phyloP scores from a whole-genome alignment of 2,888 invertebrate genomes.

The Polymixis flavicincta region DNA sequence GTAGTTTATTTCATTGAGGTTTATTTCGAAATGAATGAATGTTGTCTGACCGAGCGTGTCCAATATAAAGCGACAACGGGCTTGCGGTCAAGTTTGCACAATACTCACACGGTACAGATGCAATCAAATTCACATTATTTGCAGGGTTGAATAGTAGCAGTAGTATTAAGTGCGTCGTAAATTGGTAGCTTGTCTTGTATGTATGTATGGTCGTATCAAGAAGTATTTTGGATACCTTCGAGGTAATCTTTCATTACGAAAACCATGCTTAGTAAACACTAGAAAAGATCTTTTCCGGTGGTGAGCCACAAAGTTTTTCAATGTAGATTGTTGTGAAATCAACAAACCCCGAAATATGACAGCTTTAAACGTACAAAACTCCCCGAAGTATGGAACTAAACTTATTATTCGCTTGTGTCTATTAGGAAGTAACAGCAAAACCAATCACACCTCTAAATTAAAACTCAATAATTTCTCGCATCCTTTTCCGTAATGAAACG shows the following conservation, averaged over 20 bases:
- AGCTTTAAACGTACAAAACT: background rate
- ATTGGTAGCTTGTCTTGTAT: background rate
- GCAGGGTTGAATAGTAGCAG: constrained; percentile 11
- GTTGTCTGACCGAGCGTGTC: constrained; percentile 42
- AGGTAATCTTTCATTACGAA: too few species aligned
- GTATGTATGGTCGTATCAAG: background rate
- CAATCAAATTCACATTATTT: constrained; percentile 27
- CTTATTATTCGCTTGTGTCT: background rate
- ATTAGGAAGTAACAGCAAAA: background rate
- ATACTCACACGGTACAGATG: constrained; percentile 16
- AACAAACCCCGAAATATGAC: background rate
- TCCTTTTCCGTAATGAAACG: constrained; percentile 50
- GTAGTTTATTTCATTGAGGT: constrained; percentile 55
- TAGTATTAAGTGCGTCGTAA: constrained; percentile 24
- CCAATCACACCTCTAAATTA: constrained; percentile 9
- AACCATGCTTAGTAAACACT: background rate
- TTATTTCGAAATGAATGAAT: constrained; percentile 50
- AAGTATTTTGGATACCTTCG: background rate
- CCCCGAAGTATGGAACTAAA: background rate
- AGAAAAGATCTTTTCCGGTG: background rate
- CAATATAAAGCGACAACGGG: constrained; percentile 43
- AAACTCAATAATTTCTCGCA: constrained; percentile 25
- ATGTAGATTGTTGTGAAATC: background rate
- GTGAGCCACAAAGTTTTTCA: background rate
- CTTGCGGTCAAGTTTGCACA: constrained; percentile 38